Evolutionary conservation across 1,140 invertebrate species (phyloP), one percentile per base, ranked within the genome.

Genomic region (Gonioctena quinquepunctata): DNA sequence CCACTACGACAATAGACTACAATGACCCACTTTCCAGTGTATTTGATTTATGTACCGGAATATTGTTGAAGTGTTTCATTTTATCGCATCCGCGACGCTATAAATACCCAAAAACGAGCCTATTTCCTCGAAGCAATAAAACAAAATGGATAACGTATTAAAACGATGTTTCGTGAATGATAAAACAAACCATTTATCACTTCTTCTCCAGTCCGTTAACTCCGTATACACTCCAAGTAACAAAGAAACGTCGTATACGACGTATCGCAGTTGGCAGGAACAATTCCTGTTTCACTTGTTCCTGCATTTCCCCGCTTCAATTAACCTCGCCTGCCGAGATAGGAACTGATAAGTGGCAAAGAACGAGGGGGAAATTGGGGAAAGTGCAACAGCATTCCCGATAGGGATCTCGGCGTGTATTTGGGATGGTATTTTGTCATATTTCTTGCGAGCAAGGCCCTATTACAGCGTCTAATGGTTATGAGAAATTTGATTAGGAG

Each of bases 171-270:
- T 22, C 16, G 16, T 22, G 50, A 54, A 54, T 54, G 50, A 54
- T 54, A 54, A 54, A 54, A 54, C 50, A 54, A 54, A 54, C 50
- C 50, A 54, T 54, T 54, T 22, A 54, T 54, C 50, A 54, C 50
- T 54, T 22, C 18, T 13, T 21, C 3, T 8, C 18, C 50, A 54
- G 13, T 54, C 50, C 50, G 50, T 54, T 54, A 54, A 54, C 50
- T 54, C 50, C 8, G 50, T 54, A 54, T 54, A 54, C 21, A 18
- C 50, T 54, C 21, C 21, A 54, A 54, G 50, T 54, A 54, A 22
- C 50, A 54, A 54, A 54, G 19, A 54, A 54, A 54, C 50, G 21
- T 54, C 19, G 50, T 22, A 22, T 22, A 18, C 50, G 16, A 42
- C 19, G 18, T 54, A 54, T 54, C 50, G 21, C 19, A 54, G 50